phyloP scores from a whole-genome alignment of 2,113 vertebrate genomes.

The Ia io region DNA sequence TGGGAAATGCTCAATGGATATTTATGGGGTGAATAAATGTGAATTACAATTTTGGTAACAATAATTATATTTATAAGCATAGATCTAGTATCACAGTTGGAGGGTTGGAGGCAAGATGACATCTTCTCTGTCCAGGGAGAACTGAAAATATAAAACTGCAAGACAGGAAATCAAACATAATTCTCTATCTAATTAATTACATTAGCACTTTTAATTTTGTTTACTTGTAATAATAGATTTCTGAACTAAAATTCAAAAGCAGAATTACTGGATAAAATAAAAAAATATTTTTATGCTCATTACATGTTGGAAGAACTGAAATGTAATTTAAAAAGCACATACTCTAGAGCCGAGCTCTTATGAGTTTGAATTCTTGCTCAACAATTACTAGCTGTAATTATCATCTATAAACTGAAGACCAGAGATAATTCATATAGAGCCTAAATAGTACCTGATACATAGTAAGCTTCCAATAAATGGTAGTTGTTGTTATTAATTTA shows the following conservation, averaged over 20 bases:
- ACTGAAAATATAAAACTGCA: conserved; percentile 49
- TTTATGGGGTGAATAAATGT: conserved; percentile 14
- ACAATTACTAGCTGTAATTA: background rate
- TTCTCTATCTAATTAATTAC: conserved; percentile 13
- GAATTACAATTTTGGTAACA: conserved; percentile 23
- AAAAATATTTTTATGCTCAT: background rate
- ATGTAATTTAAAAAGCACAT: background rate
- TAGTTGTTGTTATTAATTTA: conserved; percentile 5
- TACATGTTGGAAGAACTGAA: background rate
- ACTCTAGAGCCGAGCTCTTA: background rate
- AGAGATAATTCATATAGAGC: background rate
- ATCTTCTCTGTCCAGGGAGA: conserved; percentile 14
- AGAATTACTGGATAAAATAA: conserved; percentile 10
- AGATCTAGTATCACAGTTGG: conserved; percentile 33
- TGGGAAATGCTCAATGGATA: background rate
- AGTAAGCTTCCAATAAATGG: background rate
- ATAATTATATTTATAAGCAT: conserved; percentile 42
- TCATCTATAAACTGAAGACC: background rate
- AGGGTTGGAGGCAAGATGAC: conserved; percentile 12
- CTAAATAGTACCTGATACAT: background rate
- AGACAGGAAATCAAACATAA: conserved; percentile 34
- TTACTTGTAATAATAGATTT: conserved; percentile 32
- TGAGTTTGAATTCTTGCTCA: conserved; percentile 39
- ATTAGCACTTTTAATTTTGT: background rate
- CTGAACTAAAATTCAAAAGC: conserved; percentile 8